Evolutionary conservation across 23 tunicate genomes (phyloP), one percentile per base, ranked within the genome.

Genomic region (Halocynthia aurantium): DNA sequence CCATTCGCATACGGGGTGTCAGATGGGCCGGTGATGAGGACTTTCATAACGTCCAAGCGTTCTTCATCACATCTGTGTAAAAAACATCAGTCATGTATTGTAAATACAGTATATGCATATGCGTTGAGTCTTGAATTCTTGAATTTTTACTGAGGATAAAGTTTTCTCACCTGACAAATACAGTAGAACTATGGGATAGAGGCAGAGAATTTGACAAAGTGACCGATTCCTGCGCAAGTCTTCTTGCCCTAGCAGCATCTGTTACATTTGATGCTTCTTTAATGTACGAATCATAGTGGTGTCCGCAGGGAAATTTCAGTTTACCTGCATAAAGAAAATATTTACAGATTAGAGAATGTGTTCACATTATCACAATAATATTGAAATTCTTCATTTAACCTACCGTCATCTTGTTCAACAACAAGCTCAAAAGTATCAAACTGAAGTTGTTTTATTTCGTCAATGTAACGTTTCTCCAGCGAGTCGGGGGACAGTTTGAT

Each of bases 1-100:
- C 78, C 78, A 44, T 74, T 74, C 18, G 78, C 78, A 31, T 74
- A 74, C 62, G 78, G 78, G 63, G 78, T 74, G 55, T 74, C 78
- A 8, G 56, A 20, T 2, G 78, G 78, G 0, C 78, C 78, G 11
- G 78, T 74, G 13, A 74, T 74, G 64, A 74, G 62, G 15, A 74
- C 78, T 74, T 74, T 74, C 78, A 74, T 74, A 52, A 74, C 78
- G 62, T 74, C 78, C 9, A 74, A 50, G 12, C 78, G 17, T 53
- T 74, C 78, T 74, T 74, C 78, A 53, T 74, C 78, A 53, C 78
- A 74, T 74, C 78, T 74, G 76, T 53, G 49, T 0, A 2, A 31
- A 4, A 31, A 31, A 31, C 44, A 31, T 31, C 44, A 31, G 44
- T 31, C 44, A 31, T 31, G 44, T 31, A 31, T 31, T 31, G 1